Evolutionary conservation across 2,113 vertebrate genomes (phyloP).

Genomic region (Zeus faber): DNA sequence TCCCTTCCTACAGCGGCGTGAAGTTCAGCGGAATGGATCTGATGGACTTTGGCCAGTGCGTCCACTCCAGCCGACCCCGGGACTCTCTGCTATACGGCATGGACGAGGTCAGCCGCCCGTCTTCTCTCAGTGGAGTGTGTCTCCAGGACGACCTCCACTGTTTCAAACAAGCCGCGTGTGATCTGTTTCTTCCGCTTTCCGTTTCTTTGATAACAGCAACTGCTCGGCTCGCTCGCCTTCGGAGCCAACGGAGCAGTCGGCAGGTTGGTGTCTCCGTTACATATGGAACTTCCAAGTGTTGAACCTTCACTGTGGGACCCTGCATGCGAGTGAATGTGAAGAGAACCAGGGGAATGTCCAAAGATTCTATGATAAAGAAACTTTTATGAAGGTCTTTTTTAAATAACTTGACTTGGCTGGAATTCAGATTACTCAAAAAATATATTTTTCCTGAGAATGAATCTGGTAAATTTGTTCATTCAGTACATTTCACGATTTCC

Average conservation of each 20-base stretch:
- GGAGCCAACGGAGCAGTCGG: conserved; percentile 90
- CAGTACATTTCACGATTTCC: too few species aligned
- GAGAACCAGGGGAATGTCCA: too few species aligned
- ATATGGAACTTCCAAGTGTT: too few species aligned
- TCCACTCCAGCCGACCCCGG: conserved; percentile 63
- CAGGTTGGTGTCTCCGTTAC: conserved; percentile 73
- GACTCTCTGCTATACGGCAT: conserved; percentile 85
- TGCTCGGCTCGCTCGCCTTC: conserved; percentile 81
- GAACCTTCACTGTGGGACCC: too few species aligned
- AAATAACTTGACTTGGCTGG: too few species aligned
- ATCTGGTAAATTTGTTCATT: too few species aligned
- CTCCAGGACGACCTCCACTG: neutral
- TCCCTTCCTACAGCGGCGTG: conserved; percentile 89
- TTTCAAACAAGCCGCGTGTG: neutral
- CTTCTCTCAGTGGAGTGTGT: neutral
- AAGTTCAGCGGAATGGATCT: conserved; percentile 88
- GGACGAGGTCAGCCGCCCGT: conserved; percentile 85
- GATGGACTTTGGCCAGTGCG: conserved; percentile 88
- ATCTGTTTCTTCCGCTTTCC: neutral
- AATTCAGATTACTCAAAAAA: too few species aligned
- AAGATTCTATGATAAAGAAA: too few species aligned
- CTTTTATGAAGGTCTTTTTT: too few species aligned
- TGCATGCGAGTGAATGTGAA: too few species aligned
- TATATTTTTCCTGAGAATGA: too few species aligned
- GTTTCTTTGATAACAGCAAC: conserved; percentile 75